Evolutionary conservation across 2,888 invertebrate species (phyloP).

Genomic region (Poecilus cupreus): DNA sequence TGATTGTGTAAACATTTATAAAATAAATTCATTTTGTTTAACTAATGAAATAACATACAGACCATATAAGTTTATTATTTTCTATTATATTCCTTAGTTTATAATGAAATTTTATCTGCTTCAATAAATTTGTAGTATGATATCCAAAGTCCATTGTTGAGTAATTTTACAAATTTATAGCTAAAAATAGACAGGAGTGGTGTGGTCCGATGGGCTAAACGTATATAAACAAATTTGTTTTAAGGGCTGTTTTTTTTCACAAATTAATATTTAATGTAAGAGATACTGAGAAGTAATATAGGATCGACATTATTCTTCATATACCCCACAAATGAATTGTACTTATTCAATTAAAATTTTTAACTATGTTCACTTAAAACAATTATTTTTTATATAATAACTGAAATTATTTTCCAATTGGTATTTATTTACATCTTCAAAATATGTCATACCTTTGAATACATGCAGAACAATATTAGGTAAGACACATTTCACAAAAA

Average conservation of each 20-base stretch:
- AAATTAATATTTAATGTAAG: slow-evolving; percentile 11
- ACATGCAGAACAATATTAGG: slow-evolving; percentile 45
- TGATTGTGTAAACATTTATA: slow-evolving; percentile 11
- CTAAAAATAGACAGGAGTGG: not conserved
- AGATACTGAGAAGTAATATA: not conserved
- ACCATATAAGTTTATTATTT: slow-evolving; percentile 55
- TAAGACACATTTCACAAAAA: slow-evolving; percentile 50
- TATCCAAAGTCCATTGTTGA: slow-evolving; percentile 28
- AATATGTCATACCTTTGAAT: slow-evolving; percentile 48
- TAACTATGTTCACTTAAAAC: not conserved
- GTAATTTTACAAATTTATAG: slow-evolving; percentile 38
- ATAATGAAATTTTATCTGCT: slow-evolving; percentile 46
- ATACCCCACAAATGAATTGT: not conserved
- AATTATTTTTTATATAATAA: not conserved
- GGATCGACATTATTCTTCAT: not conserved
- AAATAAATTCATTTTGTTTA: slow-evolving; percentile 32
- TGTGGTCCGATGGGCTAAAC: not conserved
- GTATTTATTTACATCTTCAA: slow-evolving; percentile 43
- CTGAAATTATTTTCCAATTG: slow-evolving; percentile 22
- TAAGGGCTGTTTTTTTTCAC: slow-evolving; percentile 29
- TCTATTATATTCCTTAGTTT: slow-evolving; percentile 48
- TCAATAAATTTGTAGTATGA: slow-evolving; percentile 53
- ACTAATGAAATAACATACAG: slow-evolving; percentile 44
- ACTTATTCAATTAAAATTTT: slow-evolving; percentile 13
- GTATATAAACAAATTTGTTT: not conserved